Evolutionary conservation across 2,797 vertebrate genomes (phyloP), one percentile per base, ranked within the genome.

Genomic region (Neoniphon sammara): DNA sequence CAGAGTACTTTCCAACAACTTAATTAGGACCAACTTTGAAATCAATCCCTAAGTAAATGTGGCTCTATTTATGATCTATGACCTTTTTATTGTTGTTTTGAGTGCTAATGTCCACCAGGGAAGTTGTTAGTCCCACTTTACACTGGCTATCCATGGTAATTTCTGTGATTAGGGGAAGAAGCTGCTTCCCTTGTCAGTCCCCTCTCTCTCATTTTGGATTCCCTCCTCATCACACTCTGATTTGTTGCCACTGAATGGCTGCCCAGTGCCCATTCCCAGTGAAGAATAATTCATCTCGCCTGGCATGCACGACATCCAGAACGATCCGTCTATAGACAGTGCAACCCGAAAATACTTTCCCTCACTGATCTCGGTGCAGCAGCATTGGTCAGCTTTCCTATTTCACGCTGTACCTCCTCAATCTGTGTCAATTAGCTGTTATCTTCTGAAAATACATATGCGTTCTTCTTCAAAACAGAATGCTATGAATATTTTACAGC

Each of bases 281-380:
- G 25, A 61, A 47, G 78, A 56, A 56, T 80, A 82, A 87, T 88
- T 61, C 82, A 78, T 82, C 78, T 81, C 81, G 61, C 70, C n/a
- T 76, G 77, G 70, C 76, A 81, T 57, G 54, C 11, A 20, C 53
- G 46, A 59, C 70, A 49, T 66, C 57, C 64, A 23, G 55, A 71
- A 36, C 30, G 58, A 49, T 60, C 42, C 52, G 30, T 27, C 42
- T 31, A 36, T 44, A 23, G 20, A 53, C 31, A 30, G 66, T 18
- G 42, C 25, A 25, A n/a, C 21, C 39, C 42, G 3, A 23, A 6
- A 49, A 50, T 50, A 55, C 57, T 42, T 10, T 10, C 2, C 18
- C 21, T 34, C n/a, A 34, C 17, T 58, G 5, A 44, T 47, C 7
- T 30, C n/a, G 23, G 15, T 42, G 21, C 57, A 23, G 36, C 14